These are phyloP conservation scores for Campylomormyrus tamandua DNA, from an alignment of 2,113 vertebrate species.

Conservation along the genomic window DNA sequence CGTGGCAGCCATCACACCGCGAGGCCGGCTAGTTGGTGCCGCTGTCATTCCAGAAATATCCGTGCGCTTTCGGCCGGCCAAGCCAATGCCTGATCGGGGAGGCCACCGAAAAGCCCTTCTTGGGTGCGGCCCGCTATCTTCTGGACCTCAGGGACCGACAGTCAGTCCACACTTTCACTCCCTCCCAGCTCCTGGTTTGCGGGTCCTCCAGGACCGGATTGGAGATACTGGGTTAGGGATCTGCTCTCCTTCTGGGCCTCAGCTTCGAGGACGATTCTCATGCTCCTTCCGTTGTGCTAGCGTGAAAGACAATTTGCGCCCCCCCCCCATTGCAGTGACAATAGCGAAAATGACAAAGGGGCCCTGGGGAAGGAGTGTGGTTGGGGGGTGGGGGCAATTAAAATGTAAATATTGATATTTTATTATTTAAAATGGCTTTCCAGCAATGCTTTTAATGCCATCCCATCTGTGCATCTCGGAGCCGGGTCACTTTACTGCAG, in stretches of 20 bases:
- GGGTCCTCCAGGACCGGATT: not conserved
- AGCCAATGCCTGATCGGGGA: not conserved
- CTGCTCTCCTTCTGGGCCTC: not conserved
- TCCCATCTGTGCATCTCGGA: constrained; percentile 94
- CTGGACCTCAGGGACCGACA: not conserved
- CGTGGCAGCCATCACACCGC: not conserved
- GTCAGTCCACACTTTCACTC: not conserved
- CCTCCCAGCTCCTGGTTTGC: not conserved
- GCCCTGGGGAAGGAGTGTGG: constrained; percentile 65
- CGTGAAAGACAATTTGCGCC: constrained; percentile 63
- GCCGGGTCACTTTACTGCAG: constrained; percentile 79
- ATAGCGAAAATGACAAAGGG: constrained; percentile 74
- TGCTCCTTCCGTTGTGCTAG: constrained; percentile 53
- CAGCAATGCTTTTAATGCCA: constrained; percentile 97
- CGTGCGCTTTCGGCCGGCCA: not conserved
- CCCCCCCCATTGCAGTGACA: constrained; percentile 68
- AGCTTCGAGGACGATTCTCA: not conserved
- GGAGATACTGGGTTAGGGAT: not conserved
- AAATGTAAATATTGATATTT: constrained; percentile 99
- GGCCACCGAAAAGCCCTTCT: not conserved
- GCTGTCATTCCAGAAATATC: not conserved
- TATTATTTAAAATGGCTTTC: constrained; percentile 99
- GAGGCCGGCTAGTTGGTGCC: not conserved
- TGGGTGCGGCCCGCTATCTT: not conserved
- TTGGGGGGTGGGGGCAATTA: constrained; percentile 83